Base-by-base conservation (phyloP, 2,888 invertebrate species). In the Gymnosoma rotundatum region DNA sequence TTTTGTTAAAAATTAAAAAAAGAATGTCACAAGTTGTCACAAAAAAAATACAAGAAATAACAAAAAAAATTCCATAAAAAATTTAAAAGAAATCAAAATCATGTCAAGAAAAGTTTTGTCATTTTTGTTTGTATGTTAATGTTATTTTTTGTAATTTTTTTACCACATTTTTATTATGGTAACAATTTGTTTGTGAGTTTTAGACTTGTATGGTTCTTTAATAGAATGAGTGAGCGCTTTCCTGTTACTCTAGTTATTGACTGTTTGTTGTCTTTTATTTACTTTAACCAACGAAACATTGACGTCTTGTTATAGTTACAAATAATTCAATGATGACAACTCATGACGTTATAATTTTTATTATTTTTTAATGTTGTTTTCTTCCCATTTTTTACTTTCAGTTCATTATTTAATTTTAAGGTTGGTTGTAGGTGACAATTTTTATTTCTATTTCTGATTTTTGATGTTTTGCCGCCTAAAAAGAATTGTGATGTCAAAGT, bases 351-450 rank as follows among this genome's bases (percentile, higher is more conserved):
- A 38, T 61, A 52, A 75, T 56, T 70, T 67, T 70, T 54, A 66
- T 61, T 70, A 60, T 75, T 52, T 73, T 56, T 25, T 54, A 36
- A 32, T 8, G 50, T 36, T 63, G 58, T 76, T 69, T 45, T 83
- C 16, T 60, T 10, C 18, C 60, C 25, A 38, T 52, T 70, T 74
- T 70, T 48, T 45, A 32, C 14, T 18, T 42, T 32, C 45, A 52
- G 58, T 69, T 58, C 8, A 36, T 78, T 56, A 20, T 70, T 78
- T 78, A 36, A 61, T 48, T 54, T 42, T n/a, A 36, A 21, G 14
- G 87, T 89, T 66, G 42, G 87, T 89, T 91, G 91, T 91, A 88
- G 90, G 91, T 90, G 89, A 90, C 89, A 89, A 88, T 81, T 86
- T 78, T 82, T 58, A 42, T 67, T 85, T 86, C 67, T 83, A 73